Evolutionary conservation across 2,888 invertebrate species (phyloP), one percentile per base, ranked within the genome.

Genomic region (Plutella xylostella): DNA sequence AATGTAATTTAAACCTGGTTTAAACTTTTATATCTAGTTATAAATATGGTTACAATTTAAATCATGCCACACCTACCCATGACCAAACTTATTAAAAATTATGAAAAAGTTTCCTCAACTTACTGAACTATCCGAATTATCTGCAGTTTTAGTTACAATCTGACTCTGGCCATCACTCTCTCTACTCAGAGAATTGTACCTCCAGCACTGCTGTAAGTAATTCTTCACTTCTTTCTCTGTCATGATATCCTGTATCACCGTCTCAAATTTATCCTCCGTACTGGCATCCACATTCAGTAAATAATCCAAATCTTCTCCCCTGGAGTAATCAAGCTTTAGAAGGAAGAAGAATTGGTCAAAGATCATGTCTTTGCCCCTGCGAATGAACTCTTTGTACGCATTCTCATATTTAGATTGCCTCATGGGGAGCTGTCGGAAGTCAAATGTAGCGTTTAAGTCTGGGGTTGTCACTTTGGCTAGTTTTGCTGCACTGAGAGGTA

Each of bases 161-260:
- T 40, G 25, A 14, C 28, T 43, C 14, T 22, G 37, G 11, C 15
- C 2, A 25, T 47, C 33, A 9, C 46, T 55, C 22, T 72, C 68
- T 22, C 72, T 72, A 42, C 65, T 54, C 19, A 80, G 59, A 54
- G 64, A 68, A 49, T 76, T 73, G 51, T 73, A 78, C 46, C 71
- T 64, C 82, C 82, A 83, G 42, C 80, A 79, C 35, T 76, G 77
- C 52, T 70, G 70, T 42, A 80, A 54, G 49, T 80, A 78, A 47
- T 72, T 70, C 43, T 79, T 76, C 2, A 82, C 61, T 47, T 83
- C 80, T 4, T 79, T 77, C 51, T 75, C 71, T 0, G 73, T 66
- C 1, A 65, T 66, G 1, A 64, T 53, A 46, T 61, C 63, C 38
- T 66, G 69, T 2, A 77, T 62, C 1, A 74, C 65, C 55, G 64